Evolutionary conservation across 2,888 invertebrate genomes (phyloP), one percentile per base, ranked within the genome.

Genomic region (Ormyrus nitidulus): DNA sequence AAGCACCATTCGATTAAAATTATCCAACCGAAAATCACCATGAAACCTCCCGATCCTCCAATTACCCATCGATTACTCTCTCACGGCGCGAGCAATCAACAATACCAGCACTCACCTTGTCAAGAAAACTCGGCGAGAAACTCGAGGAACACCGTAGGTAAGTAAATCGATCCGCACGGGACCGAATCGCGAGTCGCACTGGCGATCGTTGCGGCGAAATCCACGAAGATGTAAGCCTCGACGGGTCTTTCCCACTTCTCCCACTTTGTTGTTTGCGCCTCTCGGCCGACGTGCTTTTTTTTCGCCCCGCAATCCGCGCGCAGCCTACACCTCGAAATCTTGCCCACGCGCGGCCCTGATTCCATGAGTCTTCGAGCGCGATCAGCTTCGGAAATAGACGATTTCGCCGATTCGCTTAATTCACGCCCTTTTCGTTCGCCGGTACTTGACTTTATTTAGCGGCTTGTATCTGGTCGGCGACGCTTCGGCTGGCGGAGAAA

Each of bases 331-430:
- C 83, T 84, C 77, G 80, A 84, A 61, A 76, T 61, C 75, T 48
- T 6, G 44, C 87, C 88, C 85, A 88, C 86, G 84, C 85, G 48
- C 75, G 85, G 78, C 87, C 87, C 84, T 87, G 86, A 72, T 51
- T 61, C 13, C 19, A 0, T 46, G 44, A 48, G 58, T 34, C 58
- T 46, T 0, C 13, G 58, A 44, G 19, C 56, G 56, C 11, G 44
- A 46, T 58, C 48, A 56, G 8, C 8, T 6, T 66, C 49, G 10
- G 13, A 66, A 51, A 53, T 51, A 53, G 34, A 66, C 49, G 44
- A 34, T 56, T 56, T 44, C n/a, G 5, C 10, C 51, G 56, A 53
- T 19, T 69, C 6, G 46, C 11, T 11, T 10, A 56, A 34, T 19
- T 48, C 1, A 19, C 13, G 19, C 19, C 9, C 19, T 13, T 49